These are phyloP conservation scores for Drosophila pseudotalamancana DNA, from an alignment of 2,888 invertebrate species.

Conservation along the genomic window DNA sequence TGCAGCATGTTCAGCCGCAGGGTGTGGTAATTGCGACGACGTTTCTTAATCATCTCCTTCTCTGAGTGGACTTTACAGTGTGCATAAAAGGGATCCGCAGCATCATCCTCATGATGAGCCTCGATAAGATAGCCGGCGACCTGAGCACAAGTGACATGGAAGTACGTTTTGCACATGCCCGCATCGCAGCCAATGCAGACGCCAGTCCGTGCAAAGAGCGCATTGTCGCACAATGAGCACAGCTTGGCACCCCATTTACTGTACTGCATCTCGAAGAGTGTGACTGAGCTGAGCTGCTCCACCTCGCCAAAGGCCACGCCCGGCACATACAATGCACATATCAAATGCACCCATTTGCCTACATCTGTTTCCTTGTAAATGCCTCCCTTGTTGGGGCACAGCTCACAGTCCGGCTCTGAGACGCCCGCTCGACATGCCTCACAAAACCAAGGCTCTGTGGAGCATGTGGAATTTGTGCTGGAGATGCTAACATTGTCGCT, in stretches of 20 bases:
- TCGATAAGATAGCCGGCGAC: slow-evolving; percentile 96
- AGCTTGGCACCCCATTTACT: slow-evolving; percentile 97
- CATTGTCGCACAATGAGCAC: slow-evolving; percentile 95
- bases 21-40: slow-evolving; percentile 93
- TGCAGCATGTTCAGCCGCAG: slow-evolving; percentile 92
- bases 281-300: slow-evolving; percentile 95
- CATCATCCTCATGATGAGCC: slow-evolving; percentile 95
- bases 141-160: slow-evolving; percentile 99
- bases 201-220: slow-evolving; percentile 94
- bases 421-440: slow-evolving; percentile 98
- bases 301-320: slow-evolving; percentile 98
- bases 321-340: slow-evolving; percentile 98
- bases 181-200: slow-evolving; percentile 99
- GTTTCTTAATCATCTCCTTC: slow-evolving; percentile 91
- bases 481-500: slow-evolving; percentile 95
- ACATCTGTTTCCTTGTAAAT: slow-evolving; percentile 98
- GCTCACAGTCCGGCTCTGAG: slow-evolving; percentile 94
- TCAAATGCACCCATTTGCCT: slow-evolving; percentile 98
- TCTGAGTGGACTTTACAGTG: slow-evolving; percentile 98
- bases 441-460: slow-evolving; percentile 99
- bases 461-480: slow-evolving; percentile 96
- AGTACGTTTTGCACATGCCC: slow-evolving; percentile 98
- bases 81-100: slow-evolving; percentile 98
- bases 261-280: slow-evolving; percentile 98
- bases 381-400: slow-evolving; percentile 96